Base-by-base conservation (phyloP, 2,888 invertebrate species). In the Amphipyra tragopoginis region DNA sequence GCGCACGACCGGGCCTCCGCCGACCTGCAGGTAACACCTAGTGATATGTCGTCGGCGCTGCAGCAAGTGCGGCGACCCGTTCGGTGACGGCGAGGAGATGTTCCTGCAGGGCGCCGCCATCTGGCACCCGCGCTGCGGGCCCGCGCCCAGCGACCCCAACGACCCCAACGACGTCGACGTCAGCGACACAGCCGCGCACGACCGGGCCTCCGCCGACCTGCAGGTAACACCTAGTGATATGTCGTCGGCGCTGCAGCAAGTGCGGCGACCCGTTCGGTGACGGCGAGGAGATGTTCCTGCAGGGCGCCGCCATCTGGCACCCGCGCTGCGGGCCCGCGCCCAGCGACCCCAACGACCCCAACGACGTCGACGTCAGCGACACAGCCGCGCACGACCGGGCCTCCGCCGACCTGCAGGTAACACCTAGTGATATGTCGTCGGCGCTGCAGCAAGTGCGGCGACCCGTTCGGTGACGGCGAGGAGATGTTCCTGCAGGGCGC, bases 81-180 rank as follows among this genome's bases (percentile, higher is more conserved):
- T 99, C 92, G 99, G 98, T 11, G 99, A 99, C 93, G 99, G 99
- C 60, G 99, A 99, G 94, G 99, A 99, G 94, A 98, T 98, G 98
- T 98, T 98, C 93, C 96, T 98, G 84, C 98, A 98, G 88, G 97
- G 98, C 69, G 97, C 98, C 77, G 98, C 98, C 65, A 98, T 98
- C 86, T 99, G 98, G 98, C 98, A 99, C 95, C 98, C 98, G 64
- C 96, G 98, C 79, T 99, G 98, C 92, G 98, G 98, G 0, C 98
- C 98, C 10, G 98, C 98, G 45, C 98, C 98, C 39, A 96, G 96
- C 89, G 82, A 96, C 81, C 97, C 77, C 13, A 1, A 2, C 67
- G 76, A 71, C 47, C n/a, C n/a, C n/a, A n/a, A n/a, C n/a, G n/a
- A n/a, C n/a, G 45, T 96, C 96, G 82, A 96, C 81, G 97, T 97